These are phyloP conservation scores for Dichetophora obliterata DNA, from an alignment of 2,888 invertebrate genomes.

Conservation along the genomic window DNA sequence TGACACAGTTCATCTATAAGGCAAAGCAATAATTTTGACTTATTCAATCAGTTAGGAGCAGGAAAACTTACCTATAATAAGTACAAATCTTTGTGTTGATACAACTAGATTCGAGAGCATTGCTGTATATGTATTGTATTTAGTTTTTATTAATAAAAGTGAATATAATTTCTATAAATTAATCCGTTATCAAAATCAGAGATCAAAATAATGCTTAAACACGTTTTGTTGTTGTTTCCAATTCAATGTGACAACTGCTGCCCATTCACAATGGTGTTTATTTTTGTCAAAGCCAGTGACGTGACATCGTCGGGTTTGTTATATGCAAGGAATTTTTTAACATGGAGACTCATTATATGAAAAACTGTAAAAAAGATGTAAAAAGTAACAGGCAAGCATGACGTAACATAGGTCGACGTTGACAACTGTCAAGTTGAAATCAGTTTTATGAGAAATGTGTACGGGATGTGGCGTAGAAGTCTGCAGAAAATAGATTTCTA, in stretches of 20 bases:
- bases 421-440: too few species aligned
- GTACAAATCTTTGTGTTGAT: conserved; percentile 62
- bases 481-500: too few species aligned
- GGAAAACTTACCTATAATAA: conserved; percentile 63
- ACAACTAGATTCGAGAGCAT: conserved; percentile 66
- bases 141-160: background rate
- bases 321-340: too few species aligned
- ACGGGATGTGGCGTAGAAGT: too few species aligned
- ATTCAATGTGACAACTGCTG: background rate
- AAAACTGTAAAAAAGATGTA: too few species aligned
- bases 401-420: too few species aligned
- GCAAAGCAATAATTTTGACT: background rate
- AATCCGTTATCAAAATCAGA: background rate
- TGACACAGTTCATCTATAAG: conserved; percentile 63
- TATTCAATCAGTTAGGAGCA: background rate
- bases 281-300: background rate
- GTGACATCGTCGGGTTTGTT: too few species aligned
- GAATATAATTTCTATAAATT: background rate
- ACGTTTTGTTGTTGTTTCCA: conserved; percentile 15
- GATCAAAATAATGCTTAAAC: background rate
- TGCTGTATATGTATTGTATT: background rate
- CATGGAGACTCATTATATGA: too few species aligned
- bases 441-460: too few species aligned
- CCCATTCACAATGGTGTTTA: background rate
- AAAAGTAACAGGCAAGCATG: too few species aligned